A percentile compares a stretch with the other conserved stretches of the same genome.
Evolutionary conservation across 2,113 vertebrate genomes (phyloP).

Genomic region (Pampusana beccarii): DNA sequence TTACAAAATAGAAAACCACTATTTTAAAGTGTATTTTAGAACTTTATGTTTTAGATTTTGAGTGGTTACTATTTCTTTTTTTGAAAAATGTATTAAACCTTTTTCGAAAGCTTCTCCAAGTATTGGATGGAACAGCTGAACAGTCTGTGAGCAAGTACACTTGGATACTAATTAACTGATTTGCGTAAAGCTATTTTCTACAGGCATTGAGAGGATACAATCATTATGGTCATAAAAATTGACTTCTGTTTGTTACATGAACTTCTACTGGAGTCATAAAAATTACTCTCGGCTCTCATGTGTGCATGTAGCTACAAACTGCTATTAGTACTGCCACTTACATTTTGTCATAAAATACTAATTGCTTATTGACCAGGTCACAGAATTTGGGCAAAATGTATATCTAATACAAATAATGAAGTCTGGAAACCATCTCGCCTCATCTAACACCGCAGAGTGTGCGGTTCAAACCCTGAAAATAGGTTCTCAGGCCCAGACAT

Average conservation of each 20-base stretch:
- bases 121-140: conserved; percentile 48
- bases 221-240: conserved; percentile 76
- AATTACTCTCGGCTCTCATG: conserved; percentile 68
- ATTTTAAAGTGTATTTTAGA: conserved; percentile 4
- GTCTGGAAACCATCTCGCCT: background rate
- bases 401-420: conserved; percentile 46
- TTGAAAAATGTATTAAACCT: background rate
- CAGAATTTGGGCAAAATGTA: conserved; percentile 67
- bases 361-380: conserved; percentile 80
- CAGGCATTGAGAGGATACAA: conserved; percentile 70
- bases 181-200: conserved; percentile 74
- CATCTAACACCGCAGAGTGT: accelerated
- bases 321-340: conserved; percentile 62
- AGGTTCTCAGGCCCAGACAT: background rate
- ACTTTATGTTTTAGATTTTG: background rate
- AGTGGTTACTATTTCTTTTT: background rate
- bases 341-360: conserved; percentile 82
- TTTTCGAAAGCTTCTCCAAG: conserved; percentile 13
- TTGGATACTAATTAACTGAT: conserved; percentile 70
- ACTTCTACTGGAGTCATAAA: conserved; percentile 71
- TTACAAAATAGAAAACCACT: background rate
- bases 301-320: conserved; percentile 66
- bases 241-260: conserved; percentile 75
- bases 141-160: conserved; percentile 52
- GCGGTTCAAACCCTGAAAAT: background rate